Conservation (phyloP, 2,113 vertebrate species). For the Pachycephala philippinensis region DNA sequence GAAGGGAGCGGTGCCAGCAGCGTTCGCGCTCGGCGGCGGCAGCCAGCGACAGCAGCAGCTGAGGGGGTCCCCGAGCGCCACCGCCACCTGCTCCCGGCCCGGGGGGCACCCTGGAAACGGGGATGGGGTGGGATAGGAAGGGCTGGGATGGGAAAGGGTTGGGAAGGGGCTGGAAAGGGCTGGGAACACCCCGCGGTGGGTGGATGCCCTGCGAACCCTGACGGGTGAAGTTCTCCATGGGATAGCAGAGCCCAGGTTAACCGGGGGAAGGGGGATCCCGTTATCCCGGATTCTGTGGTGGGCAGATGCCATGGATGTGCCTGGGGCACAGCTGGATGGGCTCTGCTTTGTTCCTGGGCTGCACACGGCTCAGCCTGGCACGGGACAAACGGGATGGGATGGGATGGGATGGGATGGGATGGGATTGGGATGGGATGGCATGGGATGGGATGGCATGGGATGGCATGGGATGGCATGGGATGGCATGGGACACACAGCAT, state of each 20-base stretch:
- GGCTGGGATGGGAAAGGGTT: not conserved
- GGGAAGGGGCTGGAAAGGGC: not conserved
- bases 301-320: fast-evolving
- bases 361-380: fast-evolving
- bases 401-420: too few relatives aligned
- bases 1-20: constrained; percentile 66
- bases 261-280: fast-evolving
- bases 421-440: not conserved
- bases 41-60: constrained; percentile 71
- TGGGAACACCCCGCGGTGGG: not conserved
- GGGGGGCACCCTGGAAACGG: not conserved
- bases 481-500: not conserved
- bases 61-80: constrained; percentile 37
- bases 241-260: fast-evolving
- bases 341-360: not conserved
- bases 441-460: not conserved
- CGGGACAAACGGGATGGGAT: not conserved
- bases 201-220: not conserved
- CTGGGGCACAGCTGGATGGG: not conserved
- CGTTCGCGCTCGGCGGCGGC: constrained; percentile 71
- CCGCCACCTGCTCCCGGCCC: constrained; percentile 71
- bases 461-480: too few relatives aligned
- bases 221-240: fast-evolving
- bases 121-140: not conserved
- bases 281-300: not conserved